phyloP scores from a whole-genome alignment of 2,797 vertebrate genomes.

The Acipenser transmontanus region DNA sequence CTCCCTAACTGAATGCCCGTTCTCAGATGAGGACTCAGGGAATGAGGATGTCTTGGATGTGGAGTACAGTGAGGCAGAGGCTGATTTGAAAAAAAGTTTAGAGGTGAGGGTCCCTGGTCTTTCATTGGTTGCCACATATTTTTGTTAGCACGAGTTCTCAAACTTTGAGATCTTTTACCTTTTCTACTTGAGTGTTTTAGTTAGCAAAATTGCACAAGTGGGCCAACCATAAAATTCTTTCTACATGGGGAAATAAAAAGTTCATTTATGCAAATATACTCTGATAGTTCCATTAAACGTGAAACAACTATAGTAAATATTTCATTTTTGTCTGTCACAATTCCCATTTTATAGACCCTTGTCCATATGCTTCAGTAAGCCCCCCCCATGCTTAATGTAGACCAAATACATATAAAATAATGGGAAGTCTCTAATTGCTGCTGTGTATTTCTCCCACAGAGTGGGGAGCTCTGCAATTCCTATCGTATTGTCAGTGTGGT shows the following conservation, averaged over 20 bases:
- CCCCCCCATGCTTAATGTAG: background rate
- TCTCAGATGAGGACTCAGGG: slow-evolving; percentile 93
- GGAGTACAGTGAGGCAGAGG: slow-evolving; percentile 92
- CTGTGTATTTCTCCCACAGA: slow-evolving; percentile 47
- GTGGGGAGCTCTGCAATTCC: slow-evolving; percentile 83
- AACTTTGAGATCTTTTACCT: background rate
- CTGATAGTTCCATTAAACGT: too few species aligned
- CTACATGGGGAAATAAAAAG: too few species aligned
- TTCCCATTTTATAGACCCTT: too few species aligned
- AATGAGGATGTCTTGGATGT: slow-evolving; percentile 92
- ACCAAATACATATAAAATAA: background rate
- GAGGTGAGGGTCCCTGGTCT: slow-evolving; percentile 54
- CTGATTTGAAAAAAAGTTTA: slow-evolving; percentile 85
- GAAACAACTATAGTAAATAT: too few species aligned
- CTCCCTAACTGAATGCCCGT: slow-evolving; percentile 79
- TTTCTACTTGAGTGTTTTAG: background rate
- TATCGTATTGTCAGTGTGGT: slow-evolving; percentile 95
- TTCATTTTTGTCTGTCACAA: too few species aligned
- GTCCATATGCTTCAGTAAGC: background rate
- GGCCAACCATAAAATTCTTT: too few species aligned
- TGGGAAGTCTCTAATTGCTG: too few species aligned
- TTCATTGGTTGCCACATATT: too few species aligned
- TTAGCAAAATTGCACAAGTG: too few species aligned
- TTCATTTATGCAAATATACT: too few species aligned
- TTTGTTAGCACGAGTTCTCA: too few species aligned